Conservation (phyloP, 2,113 vertebrate genomes). For the Beaufortia kweichowensis region DNA sequence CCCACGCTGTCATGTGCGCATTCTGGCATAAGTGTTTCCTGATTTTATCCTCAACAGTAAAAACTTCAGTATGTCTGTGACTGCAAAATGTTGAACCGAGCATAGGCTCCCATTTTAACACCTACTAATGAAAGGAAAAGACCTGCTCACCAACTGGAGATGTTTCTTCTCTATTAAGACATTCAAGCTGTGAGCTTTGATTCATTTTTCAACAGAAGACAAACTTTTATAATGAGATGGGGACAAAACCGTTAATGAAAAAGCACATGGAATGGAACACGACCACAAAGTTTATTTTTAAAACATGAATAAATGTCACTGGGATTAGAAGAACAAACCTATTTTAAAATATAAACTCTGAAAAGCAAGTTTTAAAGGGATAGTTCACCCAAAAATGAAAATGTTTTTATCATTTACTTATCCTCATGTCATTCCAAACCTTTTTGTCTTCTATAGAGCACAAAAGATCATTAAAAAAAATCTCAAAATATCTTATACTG, state of each 20-base stretch:
- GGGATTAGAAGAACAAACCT: too few species aligned
- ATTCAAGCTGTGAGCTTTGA: slow-evolving; percentile 1
- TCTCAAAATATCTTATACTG: too few species aligned
- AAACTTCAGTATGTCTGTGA: background rate
- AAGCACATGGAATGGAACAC: too few species aligned
- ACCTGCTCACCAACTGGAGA: background rate
- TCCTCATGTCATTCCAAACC: too few species aligned
- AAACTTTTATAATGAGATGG: background rate
- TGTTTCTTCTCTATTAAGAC: background rate
- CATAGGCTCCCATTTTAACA: background rate
- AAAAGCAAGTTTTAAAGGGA: too few species aligned
- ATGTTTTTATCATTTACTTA: too few species aligned
- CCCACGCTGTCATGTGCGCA: background rate
- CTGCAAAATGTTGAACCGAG: background rate
- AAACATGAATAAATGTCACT: too few species aligned
- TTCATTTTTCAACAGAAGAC: background rate
- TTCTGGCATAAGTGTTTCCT: background rate
- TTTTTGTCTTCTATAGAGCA: too few species aligned
- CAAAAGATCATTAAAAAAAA: too few species aligned
- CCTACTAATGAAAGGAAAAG: slow-evolving; percentile 4
- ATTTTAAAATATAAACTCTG: too few species aligned
- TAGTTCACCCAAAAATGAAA: too few species aligned
- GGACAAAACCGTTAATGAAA: background rate
- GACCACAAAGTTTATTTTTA: too few species aligned
- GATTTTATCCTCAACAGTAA: background rate